Evolutionary conservation across 2,888 invertebrate genomes (phyloP).

Genomic region (Drosophila macrothrix): DNA sequence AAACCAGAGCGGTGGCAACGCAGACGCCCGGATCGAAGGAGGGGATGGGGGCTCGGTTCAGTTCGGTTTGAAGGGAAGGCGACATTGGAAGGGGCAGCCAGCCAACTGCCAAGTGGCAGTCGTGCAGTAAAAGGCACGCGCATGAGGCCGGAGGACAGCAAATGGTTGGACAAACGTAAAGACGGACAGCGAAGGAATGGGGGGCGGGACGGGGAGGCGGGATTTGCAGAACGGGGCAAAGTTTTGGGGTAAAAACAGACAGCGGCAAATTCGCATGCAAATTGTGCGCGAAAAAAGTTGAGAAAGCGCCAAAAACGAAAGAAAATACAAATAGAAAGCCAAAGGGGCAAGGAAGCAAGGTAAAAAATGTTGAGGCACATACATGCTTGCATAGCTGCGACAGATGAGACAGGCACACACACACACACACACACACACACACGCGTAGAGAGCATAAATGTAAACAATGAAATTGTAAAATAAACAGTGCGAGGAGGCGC

Average conservation of each 20-base stretch:
- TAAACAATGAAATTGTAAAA: constrained; percentile 80
- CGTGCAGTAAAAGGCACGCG: constrained; percentile 76
- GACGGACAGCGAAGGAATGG: constrained; percentile 27
- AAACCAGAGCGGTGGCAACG: constrained; percentile 27
- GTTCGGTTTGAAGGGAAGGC: not conserved
- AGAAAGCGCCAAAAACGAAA: constrained; percentile 61
- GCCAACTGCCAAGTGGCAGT: constrained; percentile 72
- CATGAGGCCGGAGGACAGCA: constrained; percentile 61
- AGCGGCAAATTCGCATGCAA: constrained; percentile 80
- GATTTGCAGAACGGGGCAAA: constrained; percentile 33
- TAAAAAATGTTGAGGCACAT: constrained; percentile 44
- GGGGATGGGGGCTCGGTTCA: not conserved
- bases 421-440: constrained; percentile 6
- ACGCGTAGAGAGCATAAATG: constrained; percentile 68
- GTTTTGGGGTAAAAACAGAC: constrained; percentile 59
- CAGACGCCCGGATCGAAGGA: constrained; percentile 3
- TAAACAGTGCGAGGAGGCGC: constrained; percentile 50
- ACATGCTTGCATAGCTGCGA: not conserved
- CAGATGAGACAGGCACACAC: constrained; percentile 31
- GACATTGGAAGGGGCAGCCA: constrained; percentile 5
- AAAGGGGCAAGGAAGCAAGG: constrained; percentile 8
- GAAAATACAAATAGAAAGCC: constrained; percentile 38
- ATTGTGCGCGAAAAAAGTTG: constrained; percentile 79
- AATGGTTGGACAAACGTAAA: constrained; percentile 49
- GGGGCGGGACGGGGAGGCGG: not conserved